These are phyloP conservation scores for Drosophila funebris DNA, from an alignment of 1,140 invertebrate species.

Conservation along the genomic window DNA sequence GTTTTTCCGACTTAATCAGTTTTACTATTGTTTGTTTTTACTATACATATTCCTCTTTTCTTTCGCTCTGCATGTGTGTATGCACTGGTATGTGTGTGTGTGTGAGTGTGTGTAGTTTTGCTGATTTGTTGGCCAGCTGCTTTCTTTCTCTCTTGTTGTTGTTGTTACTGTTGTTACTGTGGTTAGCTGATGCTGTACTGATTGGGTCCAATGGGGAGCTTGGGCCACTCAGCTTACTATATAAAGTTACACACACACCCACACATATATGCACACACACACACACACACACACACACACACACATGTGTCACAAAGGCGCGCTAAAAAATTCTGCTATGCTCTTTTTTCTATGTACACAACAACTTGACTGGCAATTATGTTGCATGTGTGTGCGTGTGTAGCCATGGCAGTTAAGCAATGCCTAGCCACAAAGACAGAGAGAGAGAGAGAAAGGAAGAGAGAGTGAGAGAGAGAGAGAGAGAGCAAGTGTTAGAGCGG, in stretches of 20 bases:
- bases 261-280: constrained; percentile 16
- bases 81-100: constrained; percentile 10
- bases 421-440: background rate
- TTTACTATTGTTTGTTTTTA: constrained; percentile 82
- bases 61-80: constrained; percentile 2
- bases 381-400: background rate
- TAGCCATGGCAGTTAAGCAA: constrained; percentile 36
- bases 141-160: background rate
- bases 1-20: constrained; percentile 81
- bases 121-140: constrained; percentile 35
- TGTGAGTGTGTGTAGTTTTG: constrained; percentile 26
- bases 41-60: constrained; percentile 41
- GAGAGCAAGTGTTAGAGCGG: background rate
- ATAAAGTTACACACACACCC: constrained; percentile 10
- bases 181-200: constrained; percentile 19
- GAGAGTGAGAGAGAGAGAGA: background rate
- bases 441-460: background rate
- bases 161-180: constrained; percentile 11
- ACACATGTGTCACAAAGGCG: constrained; percentile 9
- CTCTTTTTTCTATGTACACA: constrained; percentile 3
- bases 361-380: constrained; percentile 37
- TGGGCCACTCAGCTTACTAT: background rate
- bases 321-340: constrained; percentile 38
- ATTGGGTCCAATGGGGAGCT: constrained; percentile 21
- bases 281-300: constrained; percentile 8